Evolutionary conservation across 2,888 invertebrate genomes (phyloP).

Genomic region (Drosophila vallismaia): DNA sequence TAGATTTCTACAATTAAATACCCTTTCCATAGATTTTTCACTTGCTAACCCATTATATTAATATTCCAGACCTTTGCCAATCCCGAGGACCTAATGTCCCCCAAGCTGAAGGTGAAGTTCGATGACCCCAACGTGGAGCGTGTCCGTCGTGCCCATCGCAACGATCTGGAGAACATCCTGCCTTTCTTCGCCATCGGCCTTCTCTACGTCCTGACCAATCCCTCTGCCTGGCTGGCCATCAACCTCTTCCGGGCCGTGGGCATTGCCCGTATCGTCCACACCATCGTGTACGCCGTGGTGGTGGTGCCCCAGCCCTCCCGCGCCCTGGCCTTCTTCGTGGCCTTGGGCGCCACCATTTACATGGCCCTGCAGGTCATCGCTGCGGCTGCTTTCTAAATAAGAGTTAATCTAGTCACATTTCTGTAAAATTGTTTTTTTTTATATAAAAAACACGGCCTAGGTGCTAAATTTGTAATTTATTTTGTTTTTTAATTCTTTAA

Average conservation of each 20-base stretch:
- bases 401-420: constrained; percentile 8
- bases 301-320: constrained; percentile 85
- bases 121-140: constrained; percentile 85
- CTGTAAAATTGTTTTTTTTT: constrained; percentile 9
- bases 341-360: constrained; percentile 83
- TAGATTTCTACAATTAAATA: too few species aligned
- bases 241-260: constrained; percentile 85
- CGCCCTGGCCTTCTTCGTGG: constrained; percentile 84
- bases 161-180: constrained; percentile 87
- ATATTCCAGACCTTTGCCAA: constrained; percentile 85
- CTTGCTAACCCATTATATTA: neutral
- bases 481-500: too few species aligned
- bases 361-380: constrained; percentile 84
- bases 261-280: constrained; percentile 85
- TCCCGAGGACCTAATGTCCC: constrained; percentile 85
- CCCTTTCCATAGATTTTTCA: too few species aligned
- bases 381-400: constrained; percentile 59
- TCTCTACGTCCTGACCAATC: constrained; percentile 85
- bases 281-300: constrained; percentile 85
- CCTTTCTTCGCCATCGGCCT: constrained; percentile 85
- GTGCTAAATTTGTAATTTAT: neutral
- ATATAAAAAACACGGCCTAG: constrained; percentile 5
- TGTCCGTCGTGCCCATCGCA: constrained; percentile 86
- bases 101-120: constrained; percentile 82
- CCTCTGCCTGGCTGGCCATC: constrained; percentile 84